Base-by-base conservation (phyloP, 2,113 vertebrate species). In the Fulica atra region DNA sequence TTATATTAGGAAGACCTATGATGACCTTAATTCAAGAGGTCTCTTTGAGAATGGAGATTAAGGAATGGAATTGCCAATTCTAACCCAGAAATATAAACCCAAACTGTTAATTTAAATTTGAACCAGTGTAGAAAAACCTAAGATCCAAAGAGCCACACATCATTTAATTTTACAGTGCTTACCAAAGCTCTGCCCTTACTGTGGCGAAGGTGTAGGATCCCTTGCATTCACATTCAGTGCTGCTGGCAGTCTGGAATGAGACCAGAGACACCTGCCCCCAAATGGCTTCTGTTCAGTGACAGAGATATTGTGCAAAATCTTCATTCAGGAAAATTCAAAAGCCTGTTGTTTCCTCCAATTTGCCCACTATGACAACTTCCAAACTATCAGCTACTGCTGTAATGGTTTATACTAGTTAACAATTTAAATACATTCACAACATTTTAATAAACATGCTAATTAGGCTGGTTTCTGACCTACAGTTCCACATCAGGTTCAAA, bases 391-490 rank as follows among this genome's bases (percentile, higher is more conserved):
- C 12, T 76, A 48, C 33, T 6, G 10, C 16, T 73, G 26, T 46
- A 70, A 54, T 0, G 1, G 38, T 70, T 86, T 83, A 60, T 66
- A 46, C 14, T 31, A 68, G 31, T n/a, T 71, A 83, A 66, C 31
- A 73, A 90, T 61, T 54, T 7, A 66, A 76, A 80, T 23, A 25
- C 2, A 16, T 70, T 68, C 2, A 35, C 38, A 81, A n/a, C 74
- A 81, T 79, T 88, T 91, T 86, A 51, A 70, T 78, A 64, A 66
- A 68, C 48, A 31, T 33, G 65, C 11, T 96, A 95, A 95, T 93
- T 95, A 92, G 64, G 8, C 33, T 83, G 24, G 11, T 88, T 92
- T 83, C 51, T 83, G 51, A 60, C 69, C 60, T 90, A 69, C 61
- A 71, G 46, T 86, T 78, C 56, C 11, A 53, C 69, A 77, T 63